Percentiles rank a stretch among this genome's conserved stretches.
Evolutionary conservation across 2,888 invertebrate genomes (phyloP).

Genomic region (Pilophorus perplexus): DNA sequence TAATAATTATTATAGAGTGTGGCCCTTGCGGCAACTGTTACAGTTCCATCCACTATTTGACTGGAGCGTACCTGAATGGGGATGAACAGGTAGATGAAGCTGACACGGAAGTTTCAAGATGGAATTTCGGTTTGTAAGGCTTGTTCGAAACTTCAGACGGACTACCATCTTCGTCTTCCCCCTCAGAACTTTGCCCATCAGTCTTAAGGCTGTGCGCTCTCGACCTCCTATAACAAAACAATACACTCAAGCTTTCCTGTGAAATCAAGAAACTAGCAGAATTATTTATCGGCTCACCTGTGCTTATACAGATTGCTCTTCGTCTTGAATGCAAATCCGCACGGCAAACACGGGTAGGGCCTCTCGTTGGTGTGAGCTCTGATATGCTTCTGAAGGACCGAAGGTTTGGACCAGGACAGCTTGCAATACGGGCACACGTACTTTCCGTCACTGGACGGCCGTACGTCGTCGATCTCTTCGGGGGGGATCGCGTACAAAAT

Average conservation of each 20-base stretch:
- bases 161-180: conserved; percentile 41
- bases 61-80: too few relatives aligned
- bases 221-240: too few relatives aligned
- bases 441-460: conserved; percentile 57
- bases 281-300: too few relatives aligned
- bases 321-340: conserved; percentile 91
- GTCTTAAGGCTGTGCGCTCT: conserved; percentile 67
- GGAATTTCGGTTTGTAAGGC: conserved; percentile 74
- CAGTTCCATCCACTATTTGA: too few relatives aligned
- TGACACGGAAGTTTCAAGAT: conserved; percentile 53
- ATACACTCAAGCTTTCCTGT: too few relatives aligned
- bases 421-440: conserved; percentile 86
- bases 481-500: conserved; percentile 29
- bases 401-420: conserved; percentile 86
- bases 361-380: conserved; percentile 90
- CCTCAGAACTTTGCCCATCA: conserved; percentile 52
- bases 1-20: too few relatives aligned
- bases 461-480: conserved; percentile 46
- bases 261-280: too few relatives aligned
- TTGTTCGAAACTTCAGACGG: conserved; percentile 49
- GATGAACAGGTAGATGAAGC: conserved; percentile 49
- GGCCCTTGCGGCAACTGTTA: too few relatives aligned
- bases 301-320: conserved; percentile 92
- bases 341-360: conserved; percentile 84
- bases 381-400: conserved; percentile 90